Base-by-base conservation (phyloP, 2,888 invertebrate genomes). In the Dolichomitus sp. region DNA sequence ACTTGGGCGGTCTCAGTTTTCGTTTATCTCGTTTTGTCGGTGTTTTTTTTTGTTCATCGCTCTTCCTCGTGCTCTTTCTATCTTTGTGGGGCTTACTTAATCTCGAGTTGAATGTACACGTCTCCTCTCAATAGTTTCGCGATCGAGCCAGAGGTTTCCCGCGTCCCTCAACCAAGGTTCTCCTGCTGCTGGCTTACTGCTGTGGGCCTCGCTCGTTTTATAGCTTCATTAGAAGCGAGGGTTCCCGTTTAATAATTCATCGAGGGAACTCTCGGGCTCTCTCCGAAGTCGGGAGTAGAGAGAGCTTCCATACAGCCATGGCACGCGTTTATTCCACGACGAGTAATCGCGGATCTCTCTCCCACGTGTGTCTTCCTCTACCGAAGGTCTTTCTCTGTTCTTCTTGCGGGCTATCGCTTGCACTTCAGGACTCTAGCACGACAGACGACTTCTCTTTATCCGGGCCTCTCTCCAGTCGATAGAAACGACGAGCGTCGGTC, bases 161-260 rank as follows among this genome's bases (percentile, higher is more conserved):
- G 66, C 50, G 27, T 72, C 30, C 50, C 48, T 61, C 33, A 63
- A 59, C 76, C 42, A 27, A 12, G 79, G 30, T 68, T 57, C 12
- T 52, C 23, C 52, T 63, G 54, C 40, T 19, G 17, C 45, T 69
- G 48, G 40, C 48, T 7, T 14, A 59, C 69, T 65, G 79, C 69
- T 59, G 78, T 54, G 76, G 78, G 54, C 78, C 84, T 81, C 81
- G 81, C 72, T 86, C 88, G 89, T 89, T 90, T 90, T 89, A 90
- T 87, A 86, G 91, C 91, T 90, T 90, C 90, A 91, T 90, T 90
- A 90, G 88, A 87, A 84, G 87, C 87, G 85, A 89, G 88, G 89
- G 87, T 89, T 89, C 85, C 78, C 89, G 91, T 90, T 90, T 90
- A 90, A 90, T 91, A 90, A 90, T 90, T 90, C 90, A 90, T 90